phyloP scores from a whole-genome alignment of 1,140 invertebrate species.

The Anthonomus grandis region DNA sequence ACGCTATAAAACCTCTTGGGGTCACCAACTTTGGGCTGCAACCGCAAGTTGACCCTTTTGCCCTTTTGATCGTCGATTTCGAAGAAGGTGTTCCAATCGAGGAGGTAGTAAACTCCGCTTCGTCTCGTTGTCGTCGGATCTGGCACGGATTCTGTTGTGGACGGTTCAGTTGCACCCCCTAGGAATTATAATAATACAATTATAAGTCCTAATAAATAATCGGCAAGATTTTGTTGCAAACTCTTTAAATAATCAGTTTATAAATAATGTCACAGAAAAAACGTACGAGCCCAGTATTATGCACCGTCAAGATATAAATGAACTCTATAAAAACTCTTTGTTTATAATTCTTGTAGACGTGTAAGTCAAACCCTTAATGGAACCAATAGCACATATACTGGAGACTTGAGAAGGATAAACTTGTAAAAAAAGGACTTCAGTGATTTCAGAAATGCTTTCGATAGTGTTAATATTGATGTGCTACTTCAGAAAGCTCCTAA shows the following conservation, averaged over 20 bases:
- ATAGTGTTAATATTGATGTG: no score
- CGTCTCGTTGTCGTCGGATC: slow-evolving; percentile 54
- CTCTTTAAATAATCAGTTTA: background rate
- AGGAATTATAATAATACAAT: slow-evolving; percentile 8
- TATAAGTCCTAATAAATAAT: background rate
- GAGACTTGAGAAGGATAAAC: no score
- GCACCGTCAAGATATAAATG: no score
- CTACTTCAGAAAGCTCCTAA: no score
- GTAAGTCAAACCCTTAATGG: no score
- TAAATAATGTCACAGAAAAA: no score
- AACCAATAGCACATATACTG: no score
- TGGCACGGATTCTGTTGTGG: slow-evolving; percentile 18
- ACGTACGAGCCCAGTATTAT: no score
- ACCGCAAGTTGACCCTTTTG: slow-evolving; percentile 71
- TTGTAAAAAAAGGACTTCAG: no score
- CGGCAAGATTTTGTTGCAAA: background rate
- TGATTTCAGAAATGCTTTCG: no score
- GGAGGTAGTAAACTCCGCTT: slow-evolving; percentile 76
- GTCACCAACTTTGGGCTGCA: slow-evolving; percentile 75
- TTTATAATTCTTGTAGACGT: no score
- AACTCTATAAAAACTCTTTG: no score
- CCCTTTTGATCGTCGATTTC: slow-evolving; percentile 75
- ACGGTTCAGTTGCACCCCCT: slow-evolving; percentile 9
- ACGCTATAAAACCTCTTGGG: slow-evolving; percentile 70
- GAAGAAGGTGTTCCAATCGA: slow-evolving; percentile 82